Percentiles rank a stretch among this genome's conserved stretches.
Evolutionary conservation across 2,113 vertebrate species (phyloP).

Genomic region (Oxyruncus cristatus): DNA sequence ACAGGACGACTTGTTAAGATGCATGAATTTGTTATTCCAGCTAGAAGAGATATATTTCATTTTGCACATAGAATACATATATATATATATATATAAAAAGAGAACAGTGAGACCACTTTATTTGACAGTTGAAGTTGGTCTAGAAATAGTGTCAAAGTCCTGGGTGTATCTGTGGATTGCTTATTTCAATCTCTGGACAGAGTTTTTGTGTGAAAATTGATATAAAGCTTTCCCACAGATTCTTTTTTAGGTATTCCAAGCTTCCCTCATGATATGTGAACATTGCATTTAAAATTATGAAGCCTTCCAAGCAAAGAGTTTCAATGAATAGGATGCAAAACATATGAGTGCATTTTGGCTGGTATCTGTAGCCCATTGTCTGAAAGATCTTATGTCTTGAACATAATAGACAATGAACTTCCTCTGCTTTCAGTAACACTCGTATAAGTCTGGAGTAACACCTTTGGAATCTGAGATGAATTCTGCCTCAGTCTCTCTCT

Average conservation of each 20-base stretch:
- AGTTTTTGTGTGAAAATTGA: neutral
- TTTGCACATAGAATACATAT: neutral
- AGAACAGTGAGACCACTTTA: neutral
- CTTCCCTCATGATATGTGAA: neutral
- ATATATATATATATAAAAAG: neutral
- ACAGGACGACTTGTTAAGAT: neutral
- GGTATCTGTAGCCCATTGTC: neutral
- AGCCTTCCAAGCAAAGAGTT: neutral
- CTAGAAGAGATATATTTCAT: neutral
- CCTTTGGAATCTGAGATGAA: slow-evolving; percentile 31
- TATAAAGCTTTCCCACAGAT: neutral
- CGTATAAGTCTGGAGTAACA: slow-evolving; percentile 20
- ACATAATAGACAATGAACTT: neutral
- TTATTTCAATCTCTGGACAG: neutral
- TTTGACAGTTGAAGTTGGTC: neutral
- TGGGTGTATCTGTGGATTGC: neutral
- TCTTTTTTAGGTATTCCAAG: neutral
- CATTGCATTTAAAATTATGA: neutral
- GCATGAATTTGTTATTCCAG: neutral
- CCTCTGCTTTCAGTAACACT: slow-evolving; percentile 14
- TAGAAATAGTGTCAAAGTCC: neutral
- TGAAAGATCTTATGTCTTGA: neutral
- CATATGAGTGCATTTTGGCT: neutral
- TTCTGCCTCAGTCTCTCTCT: neutral
- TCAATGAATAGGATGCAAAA: neutral